Percentiles rank a stretch among this genome's conserved stretches.
Evolutionary conservation across 2,888 invertebrate species (phyloP).

Genomic region (Cryptus viduatorius): DNA sequence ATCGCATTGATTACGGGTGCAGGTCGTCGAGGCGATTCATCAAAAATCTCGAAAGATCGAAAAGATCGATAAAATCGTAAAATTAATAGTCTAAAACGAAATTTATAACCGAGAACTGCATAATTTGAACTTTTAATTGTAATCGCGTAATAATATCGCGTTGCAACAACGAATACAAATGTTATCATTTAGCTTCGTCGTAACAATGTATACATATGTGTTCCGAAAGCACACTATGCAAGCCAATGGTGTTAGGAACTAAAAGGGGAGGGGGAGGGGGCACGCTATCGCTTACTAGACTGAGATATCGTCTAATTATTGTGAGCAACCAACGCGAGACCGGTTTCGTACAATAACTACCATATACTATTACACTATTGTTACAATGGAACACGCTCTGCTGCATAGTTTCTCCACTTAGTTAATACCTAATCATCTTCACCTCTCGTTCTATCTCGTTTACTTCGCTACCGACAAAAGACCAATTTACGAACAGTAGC

Average conservation of each 20-base stretch:
- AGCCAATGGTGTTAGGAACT: too few species aligned
- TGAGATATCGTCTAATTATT: constrained; percentile 62
- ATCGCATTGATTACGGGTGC: too few species aligned
- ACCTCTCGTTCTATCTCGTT: constrained; percentile 25
- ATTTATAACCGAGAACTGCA: background rate
- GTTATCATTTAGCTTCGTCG: background rate
- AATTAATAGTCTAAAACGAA: too few species aligned
- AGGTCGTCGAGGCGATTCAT: too few species aligned
- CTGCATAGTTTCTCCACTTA: constrained; percentile 21
- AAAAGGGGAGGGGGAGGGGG: background rate
- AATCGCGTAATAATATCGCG: constrained; percentile 17
- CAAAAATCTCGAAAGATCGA: too few species aligned
- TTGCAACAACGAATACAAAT: constrained; percentile 20
- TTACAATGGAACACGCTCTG: constrained; percentile 10
- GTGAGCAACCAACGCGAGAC: constrained; percentile 41
- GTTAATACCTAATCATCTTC: constrained; percentile 35
- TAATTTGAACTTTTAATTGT: too few species aligned
- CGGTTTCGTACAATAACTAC: constrained; percentile 34
- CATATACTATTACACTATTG: constrained; percentile 28
- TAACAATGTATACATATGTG: background rate
- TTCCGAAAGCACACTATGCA: too few species aligned
- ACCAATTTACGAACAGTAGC: constrained; percentile 30
- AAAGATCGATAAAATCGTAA: too few species aligned
- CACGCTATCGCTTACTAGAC: constrained; percentile 41
- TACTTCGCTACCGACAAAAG: constrained; percentile 26